phyloP scores from a whole-genome alignment of 2,888 invertebrate genomes.

The Deroplatys truncata region DNA sequence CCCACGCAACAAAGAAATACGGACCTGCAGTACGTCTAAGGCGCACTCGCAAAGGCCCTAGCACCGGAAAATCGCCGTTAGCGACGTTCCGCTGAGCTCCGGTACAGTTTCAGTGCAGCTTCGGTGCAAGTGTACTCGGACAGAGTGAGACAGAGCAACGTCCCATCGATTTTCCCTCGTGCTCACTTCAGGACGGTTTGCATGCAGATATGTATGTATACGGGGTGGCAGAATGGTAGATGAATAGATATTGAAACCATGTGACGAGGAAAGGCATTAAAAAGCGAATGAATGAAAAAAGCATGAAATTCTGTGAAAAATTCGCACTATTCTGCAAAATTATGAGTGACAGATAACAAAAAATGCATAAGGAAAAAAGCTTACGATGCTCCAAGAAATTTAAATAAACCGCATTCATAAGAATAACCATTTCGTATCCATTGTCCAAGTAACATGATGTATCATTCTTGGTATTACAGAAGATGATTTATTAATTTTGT shows the following conservation, averaged over 20 bases:
- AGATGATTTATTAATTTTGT: too few relatives aligned
- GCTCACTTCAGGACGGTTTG: not conserved
- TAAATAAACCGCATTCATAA: not conserved
- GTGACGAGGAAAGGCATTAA: not conserved
- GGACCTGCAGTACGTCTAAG: not conserved
- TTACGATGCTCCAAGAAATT: not conserved
- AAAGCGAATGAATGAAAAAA: not conserved
- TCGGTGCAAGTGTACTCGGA: constrained; percentile 44
- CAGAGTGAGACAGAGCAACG: constrained; percentile 39
- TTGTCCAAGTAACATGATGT: too few relatives aligned
- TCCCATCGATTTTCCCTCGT: constrained; percentile 47
- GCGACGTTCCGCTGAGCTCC: not conserved
- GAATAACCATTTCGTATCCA: too few relatives aligned
- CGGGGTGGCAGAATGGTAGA: not conserved
- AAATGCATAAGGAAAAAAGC: not conserved
- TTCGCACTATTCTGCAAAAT: not conserved
- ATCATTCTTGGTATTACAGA: too few relatives aligned
- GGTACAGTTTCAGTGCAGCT: constrained; percentile 41
- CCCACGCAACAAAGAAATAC: not conserved
- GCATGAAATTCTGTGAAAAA: not conserved
- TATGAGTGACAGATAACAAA: too few relatives aligned
- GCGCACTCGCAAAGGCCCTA: not conserved
- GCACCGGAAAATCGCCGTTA: not conserved
- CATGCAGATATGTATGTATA: not conserved
- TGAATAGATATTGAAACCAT: not conserved